Conservation (phyloP, 2,113 vertebrate genomes). For the Morphnarchus princeps region DNA sequence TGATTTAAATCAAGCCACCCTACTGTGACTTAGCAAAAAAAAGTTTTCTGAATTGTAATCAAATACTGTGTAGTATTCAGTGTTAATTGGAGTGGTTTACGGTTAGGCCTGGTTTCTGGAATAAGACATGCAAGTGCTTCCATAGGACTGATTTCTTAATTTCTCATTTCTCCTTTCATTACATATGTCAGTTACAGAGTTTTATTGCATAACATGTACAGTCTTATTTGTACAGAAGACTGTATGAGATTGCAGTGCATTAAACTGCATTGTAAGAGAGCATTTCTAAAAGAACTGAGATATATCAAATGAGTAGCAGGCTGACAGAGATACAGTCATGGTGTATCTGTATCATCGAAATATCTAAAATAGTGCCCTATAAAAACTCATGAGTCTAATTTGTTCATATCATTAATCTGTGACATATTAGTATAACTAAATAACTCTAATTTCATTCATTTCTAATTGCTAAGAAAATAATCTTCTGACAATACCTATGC, state of each 20-base stretch:
- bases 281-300: not conserved
- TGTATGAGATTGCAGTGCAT: not conserved
- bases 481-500: not conserved
- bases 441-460: not conserved
- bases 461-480: not conserved
- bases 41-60: conserved; percentile 31
- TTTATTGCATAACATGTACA: not conserved
- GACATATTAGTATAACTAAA: not conserved
- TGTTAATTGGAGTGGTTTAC: not conserved
- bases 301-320: not conserved
- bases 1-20: conserved; percentile 16
- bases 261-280: not conserved
- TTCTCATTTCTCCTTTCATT: not conserved
- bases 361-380: not conserved
- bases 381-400: not conserved
- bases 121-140: not conserved
- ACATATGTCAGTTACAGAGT: not conserved
- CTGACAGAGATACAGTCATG: not conserved
- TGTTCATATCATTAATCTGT: not conserved
- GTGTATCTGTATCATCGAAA: not conserved
- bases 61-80: not conserved
- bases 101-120: not conserved
- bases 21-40: conserved; percentile 26
- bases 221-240: not conserved
- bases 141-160: not conserved